Conservation (phyloP, 2,888 invertebrate species). For the Vandiemenella viatica region DNA sequence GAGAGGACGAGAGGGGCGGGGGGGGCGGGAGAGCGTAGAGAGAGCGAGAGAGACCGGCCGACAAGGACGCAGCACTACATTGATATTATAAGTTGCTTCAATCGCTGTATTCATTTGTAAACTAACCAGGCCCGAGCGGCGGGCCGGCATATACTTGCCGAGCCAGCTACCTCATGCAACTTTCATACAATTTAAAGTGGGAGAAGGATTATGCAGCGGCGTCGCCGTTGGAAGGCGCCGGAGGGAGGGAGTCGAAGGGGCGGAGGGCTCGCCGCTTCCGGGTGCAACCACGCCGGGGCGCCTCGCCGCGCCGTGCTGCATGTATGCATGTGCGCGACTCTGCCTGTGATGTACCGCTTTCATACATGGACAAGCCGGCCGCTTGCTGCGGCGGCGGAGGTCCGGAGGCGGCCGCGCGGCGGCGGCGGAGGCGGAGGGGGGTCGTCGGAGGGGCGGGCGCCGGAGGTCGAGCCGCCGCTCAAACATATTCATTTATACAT, state of each 20-base stretch:
- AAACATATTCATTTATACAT: conserved; percentile 18
- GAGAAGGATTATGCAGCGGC: conserved; percentile 11
- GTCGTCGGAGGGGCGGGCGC: conserved; percentile 1
- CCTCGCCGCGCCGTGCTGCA: not conserved
- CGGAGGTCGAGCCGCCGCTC: conserved; percentile 11
- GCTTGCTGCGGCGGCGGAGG: conserved; percentile 15
- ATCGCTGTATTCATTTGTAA: conserved; percentile 57
- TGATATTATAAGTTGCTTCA: conserved; percentile 57
- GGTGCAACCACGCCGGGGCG: conserved; percentile 7
- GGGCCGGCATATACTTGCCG: conserved; percentile 11
- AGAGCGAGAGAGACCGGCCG: conserved; percentile 4
- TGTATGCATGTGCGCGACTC: not conserved
- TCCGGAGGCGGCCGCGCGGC: not conserved
- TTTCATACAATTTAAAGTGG: conserved; percentile 42
- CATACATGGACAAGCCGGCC: conserved; percentile 10
- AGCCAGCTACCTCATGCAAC: conserved; percentile 41
- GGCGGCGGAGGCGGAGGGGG: conserved; percentile 4
- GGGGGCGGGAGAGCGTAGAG: conserved; percentile 19
- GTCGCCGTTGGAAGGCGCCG: too few relatives aligned
- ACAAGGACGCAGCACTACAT: conserved; percentile 30
- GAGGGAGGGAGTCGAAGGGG: conserved; percentile 3
- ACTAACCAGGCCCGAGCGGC: conserved; percentile 37
- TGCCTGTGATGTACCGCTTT: conserved; percentile 8
- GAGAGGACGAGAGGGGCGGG: conserved; percentile 16
- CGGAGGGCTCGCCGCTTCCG: not conserved